These are phyloP conservation scores for Branchipolynoe longqiensis DNA, from an alignment of 2,888 invertebrate genomes.

Conservation along the genomic window DNA sequence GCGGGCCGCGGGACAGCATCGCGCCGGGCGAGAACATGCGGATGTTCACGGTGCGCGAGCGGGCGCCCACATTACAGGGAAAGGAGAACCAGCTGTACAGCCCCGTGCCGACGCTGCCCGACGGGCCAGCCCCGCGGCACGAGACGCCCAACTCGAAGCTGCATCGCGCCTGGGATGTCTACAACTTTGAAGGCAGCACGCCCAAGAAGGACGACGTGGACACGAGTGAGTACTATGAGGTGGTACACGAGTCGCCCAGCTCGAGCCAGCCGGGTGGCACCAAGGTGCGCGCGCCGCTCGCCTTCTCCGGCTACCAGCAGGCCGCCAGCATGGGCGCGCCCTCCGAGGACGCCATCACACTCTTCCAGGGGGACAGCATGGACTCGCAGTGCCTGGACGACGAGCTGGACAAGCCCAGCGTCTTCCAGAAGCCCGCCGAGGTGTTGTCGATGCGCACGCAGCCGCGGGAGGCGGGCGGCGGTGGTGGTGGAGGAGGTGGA, in stretches of 20 bases:
- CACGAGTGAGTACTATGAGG: constrained; percentile 59
- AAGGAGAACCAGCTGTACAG: constrained; percentile 60
- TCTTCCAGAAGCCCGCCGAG: constrained; percentile 57
- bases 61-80: constrained; percentile 42
- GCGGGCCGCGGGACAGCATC: background rate
- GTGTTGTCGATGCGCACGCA: constrained; percentile 15
- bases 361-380: constrained; percentile 58
- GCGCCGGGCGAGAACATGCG: constrained; percentile 37
- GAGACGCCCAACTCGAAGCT: constrained; percentile 57
- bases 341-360: constrained; percentile 60
- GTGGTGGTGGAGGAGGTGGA: background rate
- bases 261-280: constrained; percentile 48
- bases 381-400: constrained; percentile 59
- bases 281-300: constrained; percentile 62
- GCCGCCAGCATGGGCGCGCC: constrained; percentile 59
- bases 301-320: constrained; percentile 62
- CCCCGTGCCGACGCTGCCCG: background rate
- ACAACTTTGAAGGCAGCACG: constrained; percentile 68
- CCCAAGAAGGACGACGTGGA: constrained; percentile 66
- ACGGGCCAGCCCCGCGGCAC: background rate
- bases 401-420: constrained; percentile 22
- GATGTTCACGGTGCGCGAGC: constrained; percentile 62
- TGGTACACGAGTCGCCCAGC: constrained; percentile 51
- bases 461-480: background rate
- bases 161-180: constrained; percentile 64